Evolutionary conservation across 2,797 vertebrate species (phyloP), one percentile per base, ranked within the genome.

Genomic region (Sarcoramphus papa): DNA sequence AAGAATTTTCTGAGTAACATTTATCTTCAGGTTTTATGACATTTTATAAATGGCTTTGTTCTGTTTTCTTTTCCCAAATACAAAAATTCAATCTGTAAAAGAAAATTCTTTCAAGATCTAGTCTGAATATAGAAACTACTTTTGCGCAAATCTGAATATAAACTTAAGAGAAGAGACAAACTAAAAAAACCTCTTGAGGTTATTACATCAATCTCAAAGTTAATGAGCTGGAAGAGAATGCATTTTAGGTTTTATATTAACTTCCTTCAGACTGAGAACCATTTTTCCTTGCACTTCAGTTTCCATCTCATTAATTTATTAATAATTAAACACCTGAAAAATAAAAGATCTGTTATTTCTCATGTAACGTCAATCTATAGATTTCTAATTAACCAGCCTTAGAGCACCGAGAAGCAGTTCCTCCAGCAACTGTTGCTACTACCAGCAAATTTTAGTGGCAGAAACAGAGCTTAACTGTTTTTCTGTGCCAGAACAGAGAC

Each of bases 251-350:
- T 97, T 97, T 94, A 80, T 93, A 95, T 97, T 95, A 96, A 96
- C 85, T 94, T 94, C 54, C 51, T 96, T 93, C 80, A 89, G 92
- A 68, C 67, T 68, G 84, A 86, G 70, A 92, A 76, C 67, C 70
- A 50, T 92, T 96, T 88, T 90, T 87, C 24, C 57, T 92, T 69
- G 48, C 75, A 53, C 35, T 88, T 82, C 67, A 51, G 88, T 96
- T 97, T 97, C 92, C 91, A 84, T 90, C 56, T 93, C 92, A 97
- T 97, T 97, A 95, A 87, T 91, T 91, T 92, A 93, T 97, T 96
- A 97, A 97, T 97, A 97, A 97, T 97, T 95, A 96, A 97, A 90
- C 80, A 92, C 31, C 47, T 92, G 78, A 88, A 95, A 89, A 96
- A 89, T 88, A 95, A 95, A 91, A 93, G 74, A 75, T 86, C 76